Base-by-base conservation (phyloP, 2,113 vertebrate species). In the Calyptommatus sinebrachiatus region DNA sequence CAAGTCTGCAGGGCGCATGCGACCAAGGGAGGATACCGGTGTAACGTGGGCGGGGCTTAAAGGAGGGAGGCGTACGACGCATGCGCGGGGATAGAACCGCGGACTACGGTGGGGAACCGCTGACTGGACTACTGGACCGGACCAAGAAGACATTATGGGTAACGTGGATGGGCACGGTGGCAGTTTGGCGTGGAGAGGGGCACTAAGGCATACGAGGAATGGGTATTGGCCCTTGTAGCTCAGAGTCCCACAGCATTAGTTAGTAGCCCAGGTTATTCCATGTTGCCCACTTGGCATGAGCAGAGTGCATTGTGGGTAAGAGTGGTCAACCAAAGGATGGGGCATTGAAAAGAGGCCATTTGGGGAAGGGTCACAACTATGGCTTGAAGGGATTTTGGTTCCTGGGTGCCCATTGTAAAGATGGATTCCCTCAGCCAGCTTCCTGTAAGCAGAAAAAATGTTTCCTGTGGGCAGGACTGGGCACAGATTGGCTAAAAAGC, bases 61-160 rank as follows among this genome's bases (percentile, higher is more conserved):
- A 6, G 41, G 8, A 1, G 66, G 29, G 11, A 16, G 3, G 8
- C 11, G 29, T 75, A 29, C 76, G 11, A 79, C 76, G 84, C 83
- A 61, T 9, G 85, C 82, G 80, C 65, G 50, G 65, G 14, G 71
- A 28, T 71, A 85, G 66, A 3, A 4, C 16, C n/a, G n/a, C 1
- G 53, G 61, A 31, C 22, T 12, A 57, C 53, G 53, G 53, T 4
- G 4, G 20, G 46, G 61, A 2, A 2, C 46, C 26, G 48, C 20
- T 8, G 53, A 41, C 31, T 6, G 8, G 18, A 29, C 41, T 26
- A 41, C 35, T 41, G 35, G 0, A 60, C 11, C 76, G 20, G 71
- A 10, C 24, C 8, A 50, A 50, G 48, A 14, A 50, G 5, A 66
- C 82, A 66, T 78, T 67, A 93, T 93, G 92, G 92, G 92, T 93